Base-by-base conservation (phyloP, 2,888 invertebrate species). In the Hyposoter dolosus region DNA sequence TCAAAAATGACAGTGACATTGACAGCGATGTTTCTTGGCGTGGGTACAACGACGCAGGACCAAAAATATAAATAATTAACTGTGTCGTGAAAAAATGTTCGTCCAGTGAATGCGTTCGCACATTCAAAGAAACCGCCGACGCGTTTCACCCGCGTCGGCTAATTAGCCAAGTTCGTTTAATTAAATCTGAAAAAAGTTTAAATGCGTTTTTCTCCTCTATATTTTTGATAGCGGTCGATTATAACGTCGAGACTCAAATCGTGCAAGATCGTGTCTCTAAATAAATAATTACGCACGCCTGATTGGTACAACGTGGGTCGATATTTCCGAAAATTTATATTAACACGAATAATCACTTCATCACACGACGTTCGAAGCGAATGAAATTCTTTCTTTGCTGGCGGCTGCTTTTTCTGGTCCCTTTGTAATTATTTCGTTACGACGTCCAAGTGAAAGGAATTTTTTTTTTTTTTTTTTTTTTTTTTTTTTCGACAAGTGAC, bases 101-200 rank as follows among this genome's bases (percentile, higher is more conserved):
- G 40, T 6, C 6, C 40, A 40, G 40, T 40, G 40, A 40, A 40
- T 40, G 40, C 5, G 6, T 65, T 50, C 7, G 35, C 17, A 63
- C 65, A 65, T 66, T 65, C 23, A 15, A 35, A 40, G 19, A 63
- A 23, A 47, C n/a, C 63, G 63, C 72, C 56, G 72, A 19, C 47
- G 50, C 63, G 76, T 77, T 77, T 77, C 65, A 66, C 47, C 65
- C 40, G 23, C 50, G 35, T 77, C 50, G 50, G 35, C 50, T 77
- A 65, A 66, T 77, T 66, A 66, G 65, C 35, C 65, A 40, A 66
- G 50, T 50, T 77, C 47, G 50, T 77, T 77, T 77, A 19, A 15
- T 77, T 77, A 19, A 15, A 65, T 35, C 50, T 50, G 17, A 63
- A 45, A 63, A 60, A 74, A 74, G 43, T 74, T 60, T 3, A 74